phyloP scores from a whole-genome alignment of 2,888 invertebrate species.

The Limenitis camilla region DNA sequence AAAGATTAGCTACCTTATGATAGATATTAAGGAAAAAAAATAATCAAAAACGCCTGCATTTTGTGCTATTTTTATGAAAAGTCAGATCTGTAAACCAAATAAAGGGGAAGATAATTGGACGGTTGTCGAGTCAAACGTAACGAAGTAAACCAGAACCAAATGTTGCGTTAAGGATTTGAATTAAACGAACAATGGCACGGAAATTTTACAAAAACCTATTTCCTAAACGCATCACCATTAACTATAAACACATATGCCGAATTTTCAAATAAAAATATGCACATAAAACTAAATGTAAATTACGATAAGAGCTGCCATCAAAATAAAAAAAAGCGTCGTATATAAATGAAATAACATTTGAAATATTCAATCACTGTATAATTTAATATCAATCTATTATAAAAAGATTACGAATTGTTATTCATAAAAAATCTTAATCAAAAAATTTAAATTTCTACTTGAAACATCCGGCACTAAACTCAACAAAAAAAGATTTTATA shows the following conservation, averaged over 20 bases:
- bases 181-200: not conserved
- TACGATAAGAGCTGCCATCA: no score
- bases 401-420: no score
- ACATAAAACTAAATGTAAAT: not conserved
- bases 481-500: not conserved
- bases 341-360: no score
- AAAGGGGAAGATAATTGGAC: conserved; percentile 42
- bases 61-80: conserved; percentile 22
- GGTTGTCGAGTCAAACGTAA: conserved; percentile 43
- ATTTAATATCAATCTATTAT: no score
- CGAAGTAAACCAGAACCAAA: conserved; percentile 16
- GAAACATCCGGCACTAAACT: not conserved
- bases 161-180: conserved; percentile 9
- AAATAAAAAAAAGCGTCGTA: no score
- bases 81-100: conserved; percentile 25
- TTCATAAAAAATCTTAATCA: no score
- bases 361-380: no score
- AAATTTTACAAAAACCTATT: conserved; percentile 3
- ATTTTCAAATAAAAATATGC: not conserved
- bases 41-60: conserved; percentile 30
- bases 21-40: conserved; percentile 35
- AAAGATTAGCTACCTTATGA: conserved; percentile 48
- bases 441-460: no score
- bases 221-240: conserved; percentile 7
- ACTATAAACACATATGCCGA: not conserved